These are phyloP conservation scores for Phalanger gymnotis DNA, from an alignment of 2,797 vertebrate genomes.

Conservation along the genomic window DNA sequence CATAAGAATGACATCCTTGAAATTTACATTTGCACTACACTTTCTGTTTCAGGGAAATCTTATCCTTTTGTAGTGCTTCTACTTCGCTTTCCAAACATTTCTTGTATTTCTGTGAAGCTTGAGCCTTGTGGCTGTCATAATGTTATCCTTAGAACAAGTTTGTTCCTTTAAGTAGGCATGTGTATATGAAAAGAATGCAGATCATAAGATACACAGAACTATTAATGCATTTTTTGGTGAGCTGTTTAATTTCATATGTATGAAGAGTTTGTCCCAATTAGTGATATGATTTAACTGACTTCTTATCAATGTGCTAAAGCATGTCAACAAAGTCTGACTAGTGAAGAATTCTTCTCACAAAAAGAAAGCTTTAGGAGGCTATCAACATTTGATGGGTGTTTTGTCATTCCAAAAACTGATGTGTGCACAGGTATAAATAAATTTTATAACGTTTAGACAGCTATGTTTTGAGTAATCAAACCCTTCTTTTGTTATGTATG, in stretches of 20 bases:
- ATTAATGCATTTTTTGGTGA: no score
- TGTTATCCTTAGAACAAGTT: neutral
- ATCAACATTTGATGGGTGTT: slow-evolving; percentile 58
- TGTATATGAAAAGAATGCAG: slow-evolving; percentile 22
- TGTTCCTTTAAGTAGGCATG: slow-evolving; percentile 40
- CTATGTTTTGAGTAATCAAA: slow-evolving; percentile 52
- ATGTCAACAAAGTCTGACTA: slow-evolving; percentile 60
- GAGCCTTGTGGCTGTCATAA: slow-evolving; percentile 27
- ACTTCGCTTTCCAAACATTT: neutral
- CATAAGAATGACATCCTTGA: neutral
- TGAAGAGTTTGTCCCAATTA: slow-evolving; percentile 48
- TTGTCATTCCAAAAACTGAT: slow-evolving; percentile 18
- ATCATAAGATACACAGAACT: slow-evolving; percentile 37
- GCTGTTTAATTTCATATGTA: slow-evolving; percentile 35
- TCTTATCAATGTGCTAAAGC: slow-evolving; percentile 45
- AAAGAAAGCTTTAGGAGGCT: slow-evolving; percentile 64
- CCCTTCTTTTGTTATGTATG: slow-evolving; percentile 53
- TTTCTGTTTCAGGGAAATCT: neutral
- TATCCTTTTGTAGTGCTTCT: neutral
- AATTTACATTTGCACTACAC: neutral
- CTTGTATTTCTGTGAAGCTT: neutral
- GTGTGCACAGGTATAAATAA: slow-evolving; percentile 45
- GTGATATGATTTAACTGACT: slow-evolving; percentile 56
- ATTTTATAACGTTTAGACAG: slow-evolving; percentile 61
- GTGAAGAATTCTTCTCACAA: slow-evolving; percentile 63